A percentile compares a stretch with the other conserved stretches of the same genome.
These are phyloP conservation scores for Scarus forsteni DNA, from an alignment of 2,797 vertebrate species.

Conservation along the genomic window DNA sequence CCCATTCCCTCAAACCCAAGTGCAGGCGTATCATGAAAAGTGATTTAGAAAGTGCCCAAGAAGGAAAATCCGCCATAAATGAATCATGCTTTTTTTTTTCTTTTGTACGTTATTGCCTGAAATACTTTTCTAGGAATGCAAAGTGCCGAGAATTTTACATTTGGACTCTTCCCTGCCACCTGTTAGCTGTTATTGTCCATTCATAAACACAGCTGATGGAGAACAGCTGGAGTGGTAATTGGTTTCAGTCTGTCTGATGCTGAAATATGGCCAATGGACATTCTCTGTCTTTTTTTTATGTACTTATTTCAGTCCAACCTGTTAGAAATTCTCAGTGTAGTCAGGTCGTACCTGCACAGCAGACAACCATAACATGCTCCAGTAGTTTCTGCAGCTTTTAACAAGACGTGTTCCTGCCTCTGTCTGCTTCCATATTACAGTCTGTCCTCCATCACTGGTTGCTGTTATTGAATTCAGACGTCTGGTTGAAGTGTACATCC, in stretches of 20 bases:
- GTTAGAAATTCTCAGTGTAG: slow-evolving; percentile 31
- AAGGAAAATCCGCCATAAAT: slow-evolving; percentile 70
- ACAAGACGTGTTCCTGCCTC: slow-evolving; percentile 54
- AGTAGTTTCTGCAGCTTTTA: slow-evolving; percentile 54
- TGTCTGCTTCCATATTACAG: slow-evolving; percentile 63
- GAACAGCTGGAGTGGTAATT: slow-evolving; percentile 20
- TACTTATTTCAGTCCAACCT: slow-evolving; percentile 22
- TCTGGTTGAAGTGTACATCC: slow-evolving; percentile 63
- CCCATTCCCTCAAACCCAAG: not conserved
- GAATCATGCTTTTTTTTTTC: slow-evolving; percentile 49
- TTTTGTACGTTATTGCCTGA: slow-evolving; percentile 52
- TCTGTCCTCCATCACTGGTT: slow-evolving; percentile 56
- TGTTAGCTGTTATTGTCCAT: slow-evolving; percentile 37
- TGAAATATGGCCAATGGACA: slow-evolving; percentile 19
- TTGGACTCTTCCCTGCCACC: slow-evolving; percentile 33
- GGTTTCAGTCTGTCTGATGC: slow-evolving; percentile 28
- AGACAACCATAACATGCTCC: slow-evolving; percentile 66
- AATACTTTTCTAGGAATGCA: slow-evolving; percentile 33
- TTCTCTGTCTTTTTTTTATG: slow-evolving; percentile 8
- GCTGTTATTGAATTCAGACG: slow-evolving; percentile 52
- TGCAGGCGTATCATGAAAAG: slow-evolving; percentile 20
- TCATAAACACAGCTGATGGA: slow-evolving; percentile 11
- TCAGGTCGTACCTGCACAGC: slow-evolving; percentile 36
- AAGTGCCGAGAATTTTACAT: slow-evolving; percentile 49
- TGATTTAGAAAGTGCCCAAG: slow-evolving; percentile 64